Base-by-base conservation (phyloP, 2,888 invertebrate genomes). In the Perizoma flavofasciatum region DNA sequence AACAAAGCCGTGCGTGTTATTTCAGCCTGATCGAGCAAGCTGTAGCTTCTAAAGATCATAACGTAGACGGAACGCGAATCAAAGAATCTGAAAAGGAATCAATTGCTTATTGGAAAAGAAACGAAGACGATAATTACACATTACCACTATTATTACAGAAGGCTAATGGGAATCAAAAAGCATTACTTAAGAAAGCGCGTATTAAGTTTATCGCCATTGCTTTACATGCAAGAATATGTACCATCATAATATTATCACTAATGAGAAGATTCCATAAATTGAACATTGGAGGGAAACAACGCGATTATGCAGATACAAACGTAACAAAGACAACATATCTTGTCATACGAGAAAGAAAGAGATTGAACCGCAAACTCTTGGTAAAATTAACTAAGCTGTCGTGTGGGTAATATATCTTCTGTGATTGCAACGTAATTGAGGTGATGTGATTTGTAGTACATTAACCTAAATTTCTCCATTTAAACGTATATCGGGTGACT, bases 131-230 rank as follows among this genome's bases (percentile, higher is more conserved):
- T 34, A 45, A 48, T 43, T 5, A 22, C 45, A 41, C 34, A 53
- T 22, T 22, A 8, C 5, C 37, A 48, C 48, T 10, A 22, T 9
- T 35, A 22, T 55, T 34, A 49, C 37, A 45, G 37, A 6, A 53
- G 37, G 7, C 50, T 47, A 49, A 48, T 58, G 37, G 37, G 37
- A 37, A 37, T 72, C 72, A 75, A 72, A 66, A 69, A 66, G 67
- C 63, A 72, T 74, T 77, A 78, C 74, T 75, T 79, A 83, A 81
- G 85, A 86, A 85, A 85, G 83, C 76, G 79, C 74, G 76, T 75
- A 72, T 73, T 64, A 61, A 70, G 70, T 67, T 66, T 53, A 66
- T 55, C 64, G 68, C 63, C 66, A 63, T 68, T 63, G 51, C 49
- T 59, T 61, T 54, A 70, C 71, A 69, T 71, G 73, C 70, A 74